Evolutionary conservation across 2,888 invertebrate species (phyloP).

Genomic region (Xylota sylvarum): DNA sequence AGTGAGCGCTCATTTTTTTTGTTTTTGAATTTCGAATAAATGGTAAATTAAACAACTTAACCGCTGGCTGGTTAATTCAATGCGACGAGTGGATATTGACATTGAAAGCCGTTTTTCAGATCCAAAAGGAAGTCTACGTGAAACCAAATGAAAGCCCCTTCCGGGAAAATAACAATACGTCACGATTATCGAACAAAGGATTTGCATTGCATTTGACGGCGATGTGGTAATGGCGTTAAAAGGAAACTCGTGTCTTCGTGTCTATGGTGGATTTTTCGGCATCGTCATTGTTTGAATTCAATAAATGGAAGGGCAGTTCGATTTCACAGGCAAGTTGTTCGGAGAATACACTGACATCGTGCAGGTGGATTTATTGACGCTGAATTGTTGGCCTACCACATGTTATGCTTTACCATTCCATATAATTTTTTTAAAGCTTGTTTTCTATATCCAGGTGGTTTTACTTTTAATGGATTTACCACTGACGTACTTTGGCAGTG

Average conservation of each 20-base stretch:
- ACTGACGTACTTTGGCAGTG: too few species aligned
- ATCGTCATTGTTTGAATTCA: slow-evolving; percentile 29
- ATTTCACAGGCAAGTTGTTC: background rate
- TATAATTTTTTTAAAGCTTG: background rate
- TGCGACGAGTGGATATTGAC: slow-evolving; percentile 21
- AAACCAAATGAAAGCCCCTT: slow-evolving; percentile 21
- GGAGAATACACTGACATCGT: slow-evolving; percentile 26
- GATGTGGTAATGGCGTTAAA: slow-evolving; percentile 50
- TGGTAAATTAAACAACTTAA: slow-evolving; percentile 32
- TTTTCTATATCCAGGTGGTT: background rate
- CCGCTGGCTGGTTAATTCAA: slow-evolving; percentile 22
- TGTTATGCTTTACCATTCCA: background rate
- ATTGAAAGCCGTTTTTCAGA: slow-evolving; percentile 13
- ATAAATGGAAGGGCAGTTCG: slow-evolving; percentile 15
- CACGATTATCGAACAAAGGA: slow-evolving; percentile 63
- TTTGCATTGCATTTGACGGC: slow-evolving; percentile 50
- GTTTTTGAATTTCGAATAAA: slow-evolving; percentile 9
- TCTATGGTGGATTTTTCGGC: slow-evolving; percentile 4
- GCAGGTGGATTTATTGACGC: slow-evolving; percentile 47
- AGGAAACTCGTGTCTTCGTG: slow-evolving; percentile 50
- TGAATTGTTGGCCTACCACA: background rate
- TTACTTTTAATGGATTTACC: too few species aligned
- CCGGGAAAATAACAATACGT: slow-evolving; percentile 22
- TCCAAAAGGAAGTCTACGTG: slow-evolving; percentile 25
- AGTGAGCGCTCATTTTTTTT: slow-evolving; percentile 23